Base-by-base conservation (phyloP, 2,888 invertebrate species). In the Ichneumoninae sp. region DNA sequence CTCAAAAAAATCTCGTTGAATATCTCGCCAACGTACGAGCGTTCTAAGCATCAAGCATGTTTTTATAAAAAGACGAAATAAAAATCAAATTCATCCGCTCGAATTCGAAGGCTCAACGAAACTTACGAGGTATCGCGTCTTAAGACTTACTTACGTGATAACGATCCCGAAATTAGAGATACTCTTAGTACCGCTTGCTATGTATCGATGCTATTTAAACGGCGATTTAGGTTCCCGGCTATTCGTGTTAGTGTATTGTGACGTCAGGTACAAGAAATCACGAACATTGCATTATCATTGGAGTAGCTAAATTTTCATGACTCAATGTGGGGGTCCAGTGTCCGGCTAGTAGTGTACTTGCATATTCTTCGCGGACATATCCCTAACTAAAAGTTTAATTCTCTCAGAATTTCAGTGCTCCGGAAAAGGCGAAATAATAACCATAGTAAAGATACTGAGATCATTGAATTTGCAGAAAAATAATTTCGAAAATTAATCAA, bases 161-260 rank as follows among this genome's bases (percentile, higher is more conserved):
- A 75, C 44, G 50, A 68, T 69, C 40, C 54, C n/a, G 8, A 81
- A 69, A 75, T 81, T 54, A 76, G 69, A 30, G 60, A 54, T 76
- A 77, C n/a, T 16, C 50, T 82, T 66, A 60, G 68, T 68, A 50
- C 33, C 33, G 22, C 65, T 70, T 75, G 65, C 69, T 69, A 70
- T 74, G 74, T 75, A 75, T 79, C 75, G 75, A 44, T 40, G 36
- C 66, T 78, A 79, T 83, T 75, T 71, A 60, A 80, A 75, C 75
- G 66, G 70, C 13, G 47, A 74, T 74, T 54, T 22, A 54, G 54
- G 22, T 54, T 8, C 54, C 22, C 22, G 54, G 8, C 22, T 54
- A 16, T 54, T 22, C 22, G 54, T 54, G 19, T 19, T 22, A 54
- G 19, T 22, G 54, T 10, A 22, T 54, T 8, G 54, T 22, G n/a